Base-by-base conservation (phyloP, 2,888 invertebrate species). In the Orthosia cruda region DNA sequence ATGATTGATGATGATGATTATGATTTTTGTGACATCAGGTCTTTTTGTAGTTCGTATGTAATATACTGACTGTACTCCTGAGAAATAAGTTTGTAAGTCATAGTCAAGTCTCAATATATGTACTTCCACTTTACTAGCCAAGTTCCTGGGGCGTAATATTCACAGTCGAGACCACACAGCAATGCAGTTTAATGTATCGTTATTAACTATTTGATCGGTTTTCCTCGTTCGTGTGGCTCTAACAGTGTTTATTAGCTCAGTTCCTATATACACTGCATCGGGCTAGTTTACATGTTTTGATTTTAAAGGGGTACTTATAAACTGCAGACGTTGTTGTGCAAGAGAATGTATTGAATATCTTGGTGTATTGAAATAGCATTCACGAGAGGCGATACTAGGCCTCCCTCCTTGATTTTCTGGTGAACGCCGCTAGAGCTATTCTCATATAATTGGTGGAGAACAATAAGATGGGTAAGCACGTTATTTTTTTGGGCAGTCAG, bases 121-220 rank as follows among this genome's bases (percentile, higher is more conserved):
- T 50, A 55, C 49, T 50, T 71, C 15, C 11, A 45, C 5, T 78
- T 49, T 26, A 79, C 49, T 16, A 45, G 18, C 71, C 5, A 59
- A 49, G 59, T 61, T 45, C 40, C 26, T 57, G 49, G 23, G 13
- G 23, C 32, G 45, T 13, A 52, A 50, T 80, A 80, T 68, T 68
- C 67, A 32, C 32, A 64, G 62, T 32, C 20, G n/a, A 47, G 75
- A 80, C 84, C 70, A 74, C 81, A 65, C 61, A n/a, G 57, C 76
- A 75, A 71, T 50, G 64, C 71, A 59, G 67, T 84, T 84, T 74
- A 68, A 80, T 62, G 85, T 26, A 55, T 62, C n/a, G 61, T 68
- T 58, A 71, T 84, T 81, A 81, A 80, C 81, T 64, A 71, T 71
- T 80, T 82, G 57, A 84, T 82, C 32, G 84, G 74, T 81, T 80